Base-by-base conservation (phyloP, 2,888 invertebrate species). In the Amphipyra berbera region DNA sequence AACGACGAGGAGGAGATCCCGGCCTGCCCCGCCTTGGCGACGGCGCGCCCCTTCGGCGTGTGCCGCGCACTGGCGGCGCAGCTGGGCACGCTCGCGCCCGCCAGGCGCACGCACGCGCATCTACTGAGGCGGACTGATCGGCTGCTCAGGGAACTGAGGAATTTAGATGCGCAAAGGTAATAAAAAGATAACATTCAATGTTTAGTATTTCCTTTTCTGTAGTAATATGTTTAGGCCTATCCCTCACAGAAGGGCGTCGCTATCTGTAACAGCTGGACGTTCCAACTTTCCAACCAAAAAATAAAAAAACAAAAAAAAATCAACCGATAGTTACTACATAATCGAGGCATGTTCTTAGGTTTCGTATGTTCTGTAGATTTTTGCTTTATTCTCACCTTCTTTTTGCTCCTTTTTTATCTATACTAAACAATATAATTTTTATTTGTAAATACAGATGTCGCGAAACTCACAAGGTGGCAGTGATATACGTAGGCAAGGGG, bases 401-500 rank as follows among this genome's bases (percentile, higher is more conserved):
- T n/a, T n/a, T 3, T 21, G 21, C 21, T 21, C 21, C 3, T 21
- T 21, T 21, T 21, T 21, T 21, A n/a, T n/a, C n/a, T n/a, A n/a
- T n/a, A 2, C 21, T 21, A 21, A 21, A 21, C 6, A n/a, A 12
- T n/a, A 27, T 13, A 1, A 10, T 21, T 21, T 21, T 21, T 21
- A 21, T 3, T 21, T 21, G 21, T 21, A 21, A 77, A 44, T 27
- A 77, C 92, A 96, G 97, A 89, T 99, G 98, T 79, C 96, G 99
- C 10, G 98, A 99, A 88, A 98, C 98, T 0, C 99, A 99, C 92
- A 99, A 99, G 93, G 97, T 99, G 81, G 99, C 99, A 14, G 98
- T 99, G 49, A 98, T 99, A 82, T 99, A 99, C 92, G 99, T 99
- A 14, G 98, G 97, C n/a, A 97, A 97, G 48, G 99, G 99, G 0